A percentile compares a stretch with the other conserved stretches of the same genome.
These are phyloP conservation scores for Pterois miles DNA, from an alignment of 2,797 vertebrate species.

Conservation along the genomic window DNA sequence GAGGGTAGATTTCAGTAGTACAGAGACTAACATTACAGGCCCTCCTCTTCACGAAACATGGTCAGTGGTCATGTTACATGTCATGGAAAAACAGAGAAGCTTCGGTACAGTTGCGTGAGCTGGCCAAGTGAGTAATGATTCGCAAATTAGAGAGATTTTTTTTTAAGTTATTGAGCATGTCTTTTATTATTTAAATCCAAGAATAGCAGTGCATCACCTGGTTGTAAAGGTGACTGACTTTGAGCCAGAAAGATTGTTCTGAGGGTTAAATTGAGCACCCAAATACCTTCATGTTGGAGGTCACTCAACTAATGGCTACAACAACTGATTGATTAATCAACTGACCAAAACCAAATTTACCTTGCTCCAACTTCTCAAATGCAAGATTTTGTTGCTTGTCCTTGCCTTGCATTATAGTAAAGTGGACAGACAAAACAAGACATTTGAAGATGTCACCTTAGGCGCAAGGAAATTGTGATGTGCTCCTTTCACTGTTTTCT, in stretches of 20 bases:
- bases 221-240: not conserved
- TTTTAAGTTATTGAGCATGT: not conserved
- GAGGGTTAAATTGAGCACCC: not conserved
- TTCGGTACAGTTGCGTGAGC: not conserved
- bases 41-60: not conserved
- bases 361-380: not conserved
- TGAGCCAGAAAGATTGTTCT: not conserved
- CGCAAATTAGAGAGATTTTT: not conserved
- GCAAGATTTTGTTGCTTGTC: not conserved
- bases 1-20: slow-evolving; percentile 16
- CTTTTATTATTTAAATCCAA: not conserved
- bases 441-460: not conserved
- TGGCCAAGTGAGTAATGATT: not conserved
- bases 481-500: not conserved
- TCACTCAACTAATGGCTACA: not conserved
- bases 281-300: not conserved
- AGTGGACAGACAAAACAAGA: not conserved
- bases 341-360: not conserved
- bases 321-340: not conserved
- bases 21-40: slow-evolving; percentile 7
- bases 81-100: not conserved
- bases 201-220: not conserved
- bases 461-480: not conserved
- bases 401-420: not conserved
- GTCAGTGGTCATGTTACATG: not conserved